These are phyloP conservation scores for Acronicta leporina DNA, from an alignment of 2,888 invertebrate genomes.

Conservation along the genomic window DNA sequence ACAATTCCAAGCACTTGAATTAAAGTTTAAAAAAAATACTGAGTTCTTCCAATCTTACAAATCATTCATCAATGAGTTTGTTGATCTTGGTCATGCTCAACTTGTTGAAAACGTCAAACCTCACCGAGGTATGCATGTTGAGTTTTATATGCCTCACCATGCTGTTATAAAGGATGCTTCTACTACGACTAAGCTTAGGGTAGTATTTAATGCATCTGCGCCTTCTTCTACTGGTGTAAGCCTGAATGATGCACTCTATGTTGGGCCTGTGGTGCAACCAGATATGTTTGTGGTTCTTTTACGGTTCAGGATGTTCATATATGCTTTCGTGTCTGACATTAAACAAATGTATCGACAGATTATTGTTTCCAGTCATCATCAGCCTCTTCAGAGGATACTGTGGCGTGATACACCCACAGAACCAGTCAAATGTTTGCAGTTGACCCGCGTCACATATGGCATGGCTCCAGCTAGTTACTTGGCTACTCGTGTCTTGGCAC, in stretches of 20 bases:
- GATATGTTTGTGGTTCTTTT: not conserved
- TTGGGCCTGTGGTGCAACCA: not conserved
- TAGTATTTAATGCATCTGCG: not conserved
- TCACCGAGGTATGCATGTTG: not conserved
- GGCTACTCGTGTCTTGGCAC: not conserved
- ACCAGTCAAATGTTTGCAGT: not conserved
- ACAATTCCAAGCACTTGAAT: not conserved
- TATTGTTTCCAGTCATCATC: not conserved
- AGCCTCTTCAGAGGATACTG: not conserved
- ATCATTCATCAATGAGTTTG: not conserved
- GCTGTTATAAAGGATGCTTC: not conserved
- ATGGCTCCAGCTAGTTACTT: constrained; percentile 2
- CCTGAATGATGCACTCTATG: not conserved
- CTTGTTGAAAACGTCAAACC: not conserved
- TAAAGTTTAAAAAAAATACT: not conserved
- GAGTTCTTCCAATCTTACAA: not conserved
- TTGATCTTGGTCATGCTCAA: not conserved
- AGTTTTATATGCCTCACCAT: constrained; percentile 1
- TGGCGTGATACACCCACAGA: not conserved
- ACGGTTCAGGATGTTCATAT: not conserved
- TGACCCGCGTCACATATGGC: constrained; percentile 2
- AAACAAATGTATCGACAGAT: constrained; percentile 1
- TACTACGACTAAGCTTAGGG: not conserved
- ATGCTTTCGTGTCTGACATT: not conserved
- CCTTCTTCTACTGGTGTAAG: not conserved